Evolutionary conservation across 2,888 invertebrate species (phyloP).

Genomic region (Cryptus armator): DNA sequence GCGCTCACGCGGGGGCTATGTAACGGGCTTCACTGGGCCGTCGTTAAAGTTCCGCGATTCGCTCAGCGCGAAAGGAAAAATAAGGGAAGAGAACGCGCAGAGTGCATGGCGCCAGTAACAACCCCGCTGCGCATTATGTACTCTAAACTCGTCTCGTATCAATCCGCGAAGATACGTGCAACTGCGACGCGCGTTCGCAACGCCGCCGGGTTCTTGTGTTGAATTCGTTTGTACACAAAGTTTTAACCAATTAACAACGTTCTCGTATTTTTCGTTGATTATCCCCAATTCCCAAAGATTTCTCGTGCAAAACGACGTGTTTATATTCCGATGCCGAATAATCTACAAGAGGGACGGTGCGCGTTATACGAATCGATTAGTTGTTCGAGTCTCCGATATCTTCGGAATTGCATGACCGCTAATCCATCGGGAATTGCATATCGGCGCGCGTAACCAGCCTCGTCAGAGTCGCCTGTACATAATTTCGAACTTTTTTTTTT

Average conservation of each 20-base stretch:
- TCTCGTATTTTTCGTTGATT: background rate
- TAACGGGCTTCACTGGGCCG: constrained; percentile 41
- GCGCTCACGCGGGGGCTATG: constrained; percentile 62
- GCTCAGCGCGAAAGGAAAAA: constrained; percentile 42
- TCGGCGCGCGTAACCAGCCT: constrained; percentile 2
- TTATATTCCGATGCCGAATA: too few relatives aligned
- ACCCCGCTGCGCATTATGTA: constrained; percentile 13
- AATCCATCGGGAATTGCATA: background rate
- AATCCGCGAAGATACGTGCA: background rate
- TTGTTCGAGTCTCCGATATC: background rate
- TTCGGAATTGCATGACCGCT: background rate
- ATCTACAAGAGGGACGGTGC: too few relatives aligned
- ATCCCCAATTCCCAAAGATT: background rate
- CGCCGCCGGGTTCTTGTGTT: background rate
- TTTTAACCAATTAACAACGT: background rate
- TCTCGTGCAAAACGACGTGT: background rate
- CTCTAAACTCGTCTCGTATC: background rate
- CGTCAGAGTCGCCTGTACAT: constrained; percentile 5
- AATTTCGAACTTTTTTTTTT: constrained; percentile 30
- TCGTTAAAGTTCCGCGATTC: constrained; percentile 36
- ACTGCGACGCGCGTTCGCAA: background rate
- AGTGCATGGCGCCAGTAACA: constrained; percentile 14
- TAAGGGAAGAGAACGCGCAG: constrained; percentile 37
- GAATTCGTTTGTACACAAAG: background rate
- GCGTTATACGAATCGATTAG: background rate